Evolutionary conservation across 2,888 invertebrate species (phyloP).

Genomic region (Kryphioiulus occultus): DNA sequence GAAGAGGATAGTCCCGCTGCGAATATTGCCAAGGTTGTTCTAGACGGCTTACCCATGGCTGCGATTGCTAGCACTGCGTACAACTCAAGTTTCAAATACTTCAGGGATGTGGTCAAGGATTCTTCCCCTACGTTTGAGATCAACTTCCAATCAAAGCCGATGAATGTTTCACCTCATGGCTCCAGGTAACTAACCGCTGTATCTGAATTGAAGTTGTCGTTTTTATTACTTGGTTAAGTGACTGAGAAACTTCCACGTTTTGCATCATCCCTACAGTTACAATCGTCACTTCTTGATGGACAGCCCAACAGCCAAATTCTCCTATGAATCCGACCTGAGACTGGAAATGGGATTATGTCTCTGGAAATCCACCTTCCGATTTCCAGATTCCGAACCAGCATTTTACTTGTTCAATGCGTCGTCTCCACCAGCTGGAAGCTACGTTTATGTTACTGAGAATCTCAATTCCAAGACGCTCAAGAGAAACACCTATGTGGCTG

Average conservation of each 20-base stretch:
- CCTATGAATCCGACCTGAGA: neutral
- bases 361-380: neutral
- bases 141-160: neutral
- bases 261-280: neutral
- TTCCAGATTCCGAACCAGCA: neutral
- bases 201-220: too few species aligned
- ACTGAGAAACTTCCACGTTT: neutral
- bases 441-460: neutral
- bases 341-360: neutral
- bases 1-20: neutral
- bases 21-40: neutral
- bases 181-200: neutral
- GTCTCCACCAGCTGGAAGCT: neutral
- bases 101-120: neutral
- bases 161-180: neutral
- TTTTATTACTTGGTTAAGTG: too few species aligned
- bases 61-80: neutral
- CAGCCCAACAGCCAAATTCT: neutral
- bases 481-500: neutral
- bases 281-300: neutral
- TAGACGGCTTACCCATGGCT: neutral
- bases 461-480: neutral
- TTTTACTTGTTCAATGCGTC: neutral
- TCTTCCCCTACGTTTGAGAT: neutral
- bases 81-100: neutral